These are phyloP conservation scores for Cercopithecus mona DNA, from an alignment of 2,113 vertebrate species.

Conservation along the genomic window DNA sequence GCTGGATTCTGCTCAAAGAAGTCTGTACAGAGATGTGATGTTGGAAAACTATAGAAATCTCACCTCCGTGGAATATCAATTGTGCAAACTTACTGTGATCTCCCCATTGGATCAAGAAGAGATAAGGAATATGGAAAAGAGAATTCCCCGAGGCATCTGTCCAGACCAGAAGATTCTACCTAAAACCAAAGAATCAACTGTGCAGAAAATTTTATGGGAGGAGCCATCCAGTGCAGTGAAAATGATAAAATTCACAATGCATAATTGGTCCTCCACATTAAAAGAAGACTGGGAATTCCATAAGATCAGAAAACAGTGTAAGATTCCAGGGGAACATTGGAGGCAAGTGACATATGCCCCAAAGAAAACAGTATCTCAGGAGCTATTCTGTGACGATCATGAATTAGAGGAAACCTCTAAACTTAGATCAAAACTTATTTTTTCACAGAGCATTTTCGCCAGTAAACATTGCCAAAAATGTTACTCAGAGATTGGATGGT, in stretches of 20 bases:
- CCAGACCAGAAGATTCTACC: background rate
- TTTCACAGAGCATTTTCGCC: conserved; percentile 7
- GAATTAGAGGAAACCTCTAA: conserved; percentile 37
- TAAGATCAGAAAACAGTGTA: background rate
- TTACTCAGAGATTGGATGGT: background rate
- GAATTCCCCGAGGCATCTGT: background rate
- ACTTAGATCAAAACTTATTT: conserved; percentile 16
- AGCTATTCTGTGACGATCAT: background rate
- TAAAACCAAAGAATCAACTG: conserved; percentile 4
- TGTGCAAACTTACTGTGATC: background rate
- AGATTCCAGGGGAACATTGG: background rate
- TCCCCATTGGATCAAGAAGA: background rate
- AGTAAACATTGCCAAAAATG: conserved; percentile 12
- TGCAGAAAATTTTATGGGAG: background rate
- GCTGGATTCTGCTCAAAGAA: background rate
- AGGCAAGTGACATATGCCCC: background rate
- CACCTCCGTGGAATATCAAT: background rate
- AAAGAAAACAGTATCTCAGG: background rate
- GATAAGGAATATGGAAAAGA: background rate
- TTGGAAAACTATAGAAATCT: conserved; percentile 55
- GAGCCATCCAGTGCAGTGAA: background rate
- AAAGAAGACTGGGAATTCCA: background rate
- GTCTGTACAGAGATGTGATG: conserved; percentile 45
- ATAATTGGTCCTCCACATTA: background rate
- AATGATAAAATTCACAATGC: background rate